phyloP scores from a whole-genome alignment of 1,140 invertebrate genomes.

The Drosophila ambigua region DNA sequence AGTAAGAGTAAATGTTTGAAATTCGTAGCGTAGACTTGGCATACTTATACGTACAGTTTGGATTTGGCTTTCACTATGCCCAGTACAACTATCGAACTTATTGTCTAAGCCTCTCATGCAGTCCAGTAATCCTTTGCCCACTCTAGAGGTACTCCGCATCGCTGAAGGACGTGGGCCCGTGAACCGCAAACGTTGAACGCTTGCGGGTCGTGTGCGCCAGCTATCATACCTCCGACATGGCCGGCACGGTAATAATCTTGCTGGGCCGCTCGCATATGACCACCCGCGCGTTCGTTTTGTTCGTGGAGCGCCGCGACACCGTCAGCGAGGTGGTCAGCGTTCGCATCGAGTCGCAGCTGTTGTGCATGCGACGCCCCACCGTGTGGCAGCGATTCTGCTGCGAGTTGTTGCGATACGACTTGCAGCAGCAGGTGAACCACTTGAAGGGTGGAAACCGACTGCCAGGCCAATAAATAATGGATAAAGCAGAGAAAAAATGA shows the following conservation, averaged over 20 bases:
- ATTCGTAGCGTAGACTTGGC: conserved; percentile 56
- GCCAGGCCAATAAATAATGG: not conserved
- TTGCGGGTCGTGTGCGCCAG: conserved; percentile 65
- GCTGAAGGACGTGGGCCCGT: conserved; percentile 68
- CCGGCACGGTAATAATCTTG: conserved; percentile 64
- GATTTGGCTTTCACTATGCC: conserved; percentile 39
- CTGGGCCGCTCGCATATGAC: conserved; percentile 77
- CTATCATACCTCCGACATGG: conserved; percentile 84
- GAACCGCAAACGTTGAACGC: conserved; percentile 58
- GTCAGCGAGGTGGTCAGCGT: conserved; percentile 81
- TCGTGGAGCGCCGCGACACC: conserved; percentile 74
- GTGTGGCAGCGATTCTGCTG: conserved; percentile 74
- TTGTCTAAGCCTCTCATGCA: conserved; percentile 70
- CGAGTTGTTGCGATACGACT: conserved; percentile 77
- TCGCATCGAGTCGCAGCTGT: conserved; percentile 83
- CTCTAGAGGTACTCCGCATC: conserved; percentile 68
- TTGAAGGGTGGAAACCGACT: conserved; percentile 84
- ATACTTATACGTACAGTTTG: conserved; percentile 35
- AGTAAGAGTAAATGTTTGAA: conserved; percentile 37
- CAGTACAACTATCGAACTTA: conserved; percentile 63
- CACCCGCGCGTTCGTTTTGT: conserved; percentile 73
- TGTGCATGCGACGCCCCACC: conserved; percentile 73
- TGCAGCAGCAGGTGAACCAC: conserved; percentile 84
- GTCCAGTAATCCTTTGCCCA: not conserved
- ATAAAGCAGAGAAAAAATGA: too few species aligned